Evolutionary conservation across 2,797 vertebrate genomes (phyloP), one percentile per base, ranked within the genome.

Genomic region (Acipenser oxyrinchus): DNA sequence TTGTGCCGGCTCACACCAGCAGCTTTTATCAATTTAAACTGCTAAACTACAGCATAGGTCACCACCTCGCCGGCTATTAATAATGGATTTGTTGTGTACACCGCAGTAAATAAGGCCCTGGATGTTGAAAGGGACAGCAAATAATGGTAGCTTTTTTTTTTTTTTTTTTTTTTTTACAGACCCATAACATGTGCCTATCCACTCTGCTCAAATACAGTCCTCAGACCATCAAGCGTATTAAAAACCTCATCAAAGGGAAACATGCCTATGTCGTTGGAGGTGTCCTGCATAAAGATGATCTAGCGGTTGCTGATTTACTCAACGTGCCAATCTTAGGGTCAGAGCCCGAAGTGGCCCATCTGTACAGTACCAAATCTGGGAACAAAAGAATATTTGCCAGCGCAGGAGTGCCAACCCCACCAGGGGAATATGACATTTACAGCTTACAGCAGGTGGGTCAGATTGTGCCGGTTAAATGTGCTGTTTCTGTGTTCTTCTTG

Each of bases 11-110:
- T 94, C 91, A 93, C 92, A 89, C 91, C 87, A 91, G 90, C 93
- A 91, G 92, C 90, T 93, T 95, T 96, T 96, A 95, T 96, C 95
- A 97, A 94, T 96, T 94, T 92, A 94, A 97, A 94, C 90, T 88
- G 92, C 94, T 91, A 84, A 87, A 90, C 91, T 93, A 94, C 93
- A 92, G 92, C 86, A 93, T 92, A 93, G 95, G 93, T 98, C 93
- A 94, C 86, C 92, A 91, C 93, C 93, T 90, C 89, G 88, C 80
- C 88, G 90, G 92, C 91, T 94, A 88, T 91, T 94, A 90, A 91
- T 95, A 95, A 95, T 91, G 89, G 89, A 93, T 90, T 88, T 92
- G 84, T 87, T 87, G 85, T 87, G 84, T 89, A 82, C 74, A 82
- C 70, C 79, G 69, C 87, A 82, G 92, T 81, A 84, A 87, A 87